Evolutionary conservation across 1,140 invertebrate species (phyloP), one percentile per base, ranked within the genome.

Genomic region (Apis florea): DNA sequence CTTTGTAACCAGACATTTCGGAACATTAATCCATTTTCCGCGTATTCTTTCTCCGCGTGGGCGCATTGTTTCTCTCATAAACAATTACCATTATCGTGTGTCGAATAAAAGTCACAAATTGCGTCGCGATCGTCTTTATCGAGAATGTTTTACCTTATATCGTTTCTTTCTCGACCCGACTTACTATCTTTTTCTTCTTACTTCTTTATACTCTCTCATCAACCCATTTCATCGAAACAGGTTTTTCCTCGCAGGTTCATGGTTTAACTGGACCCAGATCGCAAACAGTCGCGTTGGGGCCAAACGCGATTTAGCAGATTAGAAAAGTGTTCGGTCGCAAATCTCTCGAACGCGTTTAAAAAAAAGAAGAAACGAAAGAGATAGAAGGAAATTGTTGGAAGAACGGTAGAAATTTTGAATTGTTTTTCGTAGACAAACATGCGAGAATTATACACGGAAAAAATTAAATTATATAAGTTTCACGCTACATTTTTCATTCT

Each of bases 221-320:
- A 56, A 47, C 31, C 24, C 31, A 40, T 40, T 40, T 17, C 6
- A 31, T 21, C 1, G 9, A 66, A 67, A 21, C 12, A n/a, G n/a
- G n/a, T n/a, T 47, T 67, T 24, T 24, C 15, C 21, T 19, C 12
- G 26, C 26, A 26, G 19, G 15, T 47, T 77, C 74, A 24, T 67
- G n/a, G n/a, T 77, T 77, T 19, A 47, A 66, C 63, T n/a, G n/a
- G 13, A 53, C 19, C 21, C 0, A 31, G n/a, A 13, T 13, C 53
- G 15, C 74, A 11, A 56, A 67, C 49, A 54, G 19, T 12, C 9
- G 47, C 19, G 10, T 40, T 53, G 17, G 12, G 19, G 13, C 49
- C 6, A 51, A 47, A 70, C 49, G 31, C 5, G 59, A 79, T 79
- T 72, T 64, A 72, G 51, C 26, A 72, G 77, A 72, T 56, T 71